Percentiles rank a stretch among this genome's conserved stretches.
Evolutionary conservation across 1,140 invertebrate genomes (phyloP).

Genomic region (Drosophila aff.): DNA sequence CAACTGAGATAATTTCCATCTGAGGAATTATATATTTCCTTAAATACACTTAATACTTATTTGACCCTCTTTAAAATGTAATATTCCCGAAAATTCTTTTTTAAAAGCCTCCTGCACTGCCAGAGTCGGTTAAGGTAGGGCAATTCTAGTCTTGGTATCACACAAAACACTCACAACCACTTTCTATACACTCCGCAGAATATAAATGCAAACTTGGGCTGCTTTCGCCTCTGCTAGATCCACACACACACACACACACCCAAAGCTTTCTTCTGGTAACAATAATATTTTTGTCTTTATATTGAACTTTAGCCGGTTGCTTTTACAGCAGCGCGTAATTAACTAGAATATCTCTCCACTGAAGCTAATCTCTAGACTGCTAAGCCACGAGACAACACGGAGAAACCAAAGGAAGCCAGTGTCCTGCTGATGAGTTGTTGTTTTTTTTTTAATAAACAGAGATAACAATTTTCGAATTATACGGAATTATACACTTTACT

Average conservation of each 20-base stretch:
- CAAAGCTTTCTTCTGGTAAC: conserved; percentile 83
- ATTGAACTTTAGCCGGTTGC: conserved; percentile 64
- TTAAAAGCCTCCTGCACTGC: neutral
- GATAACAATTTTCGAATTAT: conserved; percentile 63
- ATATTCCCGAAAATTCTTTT: neutral
- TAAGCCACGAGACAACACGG: conserved; percentile 57
- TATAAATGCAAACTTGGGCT: conserved; percentile 30
- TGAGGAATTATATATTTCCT: neutral
- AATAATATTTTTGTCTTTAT: conserved; percentile 81
- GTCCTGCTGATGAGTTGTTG: conserved; percentile 60
- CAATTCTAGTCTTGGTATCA: conserved; percentile 31
- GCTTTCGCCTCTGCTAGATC: conserved; percentile 64
- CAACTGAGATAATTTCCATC: neutral
- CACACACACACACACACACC: conserved; percentile 67
- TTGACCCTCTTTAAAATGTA: neutral
- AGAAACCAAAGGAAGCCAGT: conserved; percentile 32
- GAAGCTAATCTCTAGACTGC: conserved; percentile 75
- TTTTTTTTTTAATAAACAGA: conserved; percentile 47
- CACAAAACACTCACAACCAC: conserved; percentile 13
- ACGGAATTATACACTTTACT: conserved; percentile 73
- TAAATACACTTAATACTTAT: neutral
- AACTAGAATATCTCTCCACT: conserved; percentile 59
- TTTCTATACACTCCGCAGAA: conserved; percentile 1
- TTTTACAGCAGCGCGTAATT: conserved; percentile 72
- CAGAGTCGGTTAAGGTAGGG: conserved; percentile 37